These are phyloP conservation scores for Pseudopipra pipra DNA, from an alignment of 2,113 vertebrate species.

Conservation along the genomic window DNA sequence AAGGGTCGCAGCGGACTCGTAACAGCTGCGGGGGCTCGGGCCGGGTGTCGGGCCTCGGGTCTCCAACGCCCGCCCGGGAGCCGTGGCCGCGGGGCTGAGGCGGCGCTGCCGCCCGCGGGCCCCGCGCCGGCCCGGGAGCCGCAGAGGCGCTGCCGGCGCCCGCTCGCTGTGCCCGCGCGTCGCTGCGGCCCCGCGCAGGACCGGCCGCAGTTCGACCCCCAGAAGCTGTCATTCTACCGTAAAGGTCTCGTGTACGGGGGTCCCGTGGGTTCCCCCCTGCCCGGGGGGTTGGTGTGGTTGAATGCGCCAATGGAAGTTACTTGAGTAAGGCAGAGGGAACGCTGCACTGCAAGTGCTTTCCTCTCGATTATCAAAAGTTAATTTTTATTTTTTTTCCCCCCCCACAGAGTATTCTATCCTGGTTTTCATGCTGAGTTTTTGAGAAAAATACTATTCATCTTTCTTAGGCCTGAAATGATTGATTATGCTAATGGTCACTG, in stretches of 20 bases:
- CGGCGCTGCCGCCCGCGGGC: no score
- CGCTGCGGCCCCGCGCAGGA: not conserved
- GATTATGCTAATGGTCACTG: not conserved
- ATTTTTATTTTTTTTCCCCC: not conserved
- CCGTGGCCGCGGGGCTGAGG: no score
- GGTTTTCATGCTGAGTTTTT: not conserved
- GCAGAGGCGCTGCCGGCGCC: not conserved
- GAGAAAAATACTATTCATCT: not conserved
- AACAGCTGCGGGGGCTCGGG: not conserved
- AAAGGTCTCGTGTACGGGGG: accelerated
- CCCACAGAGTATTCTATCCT: not conserved
- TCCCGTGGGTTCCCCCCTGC: no score
- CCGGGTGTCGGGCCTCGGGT: no score
- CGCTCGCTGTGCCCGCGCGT: not conserved
- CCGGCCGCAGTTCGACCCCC: no score
- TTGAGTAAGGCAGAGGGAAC: accelerated
- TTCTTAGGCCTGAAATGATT: not conserved
- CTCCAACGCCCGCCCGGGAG: not conserved
- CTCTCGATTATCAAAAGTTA: not conserved
- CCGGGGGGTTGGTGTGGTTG: accelerated
- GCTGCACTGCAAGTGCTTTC: no score
- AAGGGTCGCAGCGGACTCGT: not conserved
- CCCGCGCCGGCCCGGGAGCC: not conserved
- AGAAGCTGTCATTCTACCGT: accelerated
- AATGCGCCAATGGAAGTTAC: accelerated